Percentiles rank a stretch among this genome's conserved stretches.
phyloP scores from a whole-genome alignment of 2,888 invertebrate species.

The Acleris holmiana region DNA sequence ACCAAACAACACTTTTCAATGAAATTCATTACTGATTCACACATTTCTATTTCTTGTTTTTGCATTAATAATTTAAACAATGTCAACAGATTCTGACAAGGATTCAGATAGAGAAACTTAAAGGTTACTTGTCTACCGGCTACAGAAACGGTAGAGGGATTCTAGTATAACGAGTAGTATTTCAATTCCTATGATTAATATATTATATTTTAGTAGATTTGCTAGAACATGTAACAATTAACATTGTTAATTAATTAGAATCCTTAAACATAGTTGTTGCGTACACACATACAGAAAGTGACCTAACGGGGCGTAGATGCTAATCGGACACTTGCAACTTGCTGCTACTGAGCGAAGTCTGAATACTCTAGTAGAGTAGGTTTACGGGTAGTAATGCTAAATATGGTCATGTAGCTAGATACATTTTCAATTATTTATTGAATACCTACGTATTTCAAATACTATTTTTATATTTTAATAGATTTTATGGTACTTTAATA shows the following conservation, averaged over 20 bases:
- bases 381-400: constrained; percentile 64
- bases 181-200: constrained; percentile 65
- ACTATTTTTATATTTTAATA: constrained; percentile 42
- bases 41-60: constrained; percentile 30
- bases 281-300: constrained; percentile 73
- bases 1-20: constrained; percentile 35
- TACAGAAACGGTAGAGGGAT: constrained; percentile 74
- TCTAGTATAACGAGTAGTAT: constrained; percentile 72
- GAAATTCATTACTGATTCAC: constrained; percentile 21
- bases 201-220: constrained; percentile 72
- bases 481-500: constrained; percentile 55
- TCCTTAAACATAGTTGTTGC: constrained; percentile 68
- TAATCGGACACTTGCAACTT: constrained; percentile 66
- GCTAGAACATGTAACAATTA: constrained; percentile 79
- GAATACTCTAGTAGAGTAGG: constrained; percentile 66
- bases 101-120: constrained; percentile 57
- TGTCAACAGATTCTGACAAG: constrained; percentile 77
- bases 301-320: constrained; percentile 84
- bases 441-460: constrained; percentile 58
- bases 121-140: constrained; percentile 72
- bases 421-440: constrained; percentile 61
- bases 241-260: constrained; percentile 71
- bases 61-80: constrained; percentile 51
- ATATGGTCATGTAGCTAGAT: constrained; percentile 66
- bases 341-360: constrained; percentile 55